Base-by-base conservation (phyloP, 2,797 vertebrate genomes). In the Hybognathus amarus region DNA sequence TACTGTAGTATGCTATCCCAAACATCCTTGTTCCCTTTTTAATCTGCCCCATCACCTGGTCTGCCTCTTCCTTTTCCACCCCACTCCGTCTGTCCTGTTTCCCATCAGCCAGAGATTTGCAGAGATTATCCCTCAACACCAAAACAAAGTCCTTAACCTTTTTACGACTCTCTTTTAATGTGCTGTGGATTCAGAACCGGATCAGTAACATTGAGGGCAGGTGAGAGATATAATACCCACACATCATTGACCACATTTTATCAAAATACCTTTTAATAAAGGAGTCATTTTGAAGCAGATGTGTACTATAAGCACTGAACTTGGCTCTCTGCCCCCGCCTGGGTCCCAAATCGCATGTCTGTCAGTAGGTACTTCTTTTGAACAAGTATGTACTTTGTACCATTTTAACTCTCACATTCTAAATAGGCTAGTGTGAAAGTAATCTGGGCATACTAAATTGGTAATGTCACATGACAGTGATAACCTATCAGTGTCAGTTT, bases 101-200 rank as follows among this genome's bases (percentile, higher is more conserved):
- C 45, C 66, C 33, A 36, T 87, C 63, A 52, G 88, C 84, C 87
- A 88, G 89, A 91, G 88, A 88, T 86, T 88, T 90, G 88, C 42
- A 8, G 11, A 83, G 68, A 73, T 70, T 77, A 85, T 50, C 59
- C 69, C 70, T 75, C 54, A 27, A 22, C 54, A 67, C 68, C 18
- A 9, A 50, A 67, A 45, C 2, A 75, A 70, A 11, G 87, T 38
- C 79, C 1, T 52, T 17, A 66, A 54, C 36, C 33, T 45, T 63
- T 30, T 85, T 52, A 54, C 3, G 30, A 50, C 68, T 77, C 36
- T 45, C 30, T 66, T 66, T 70, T 13, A 70, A 45, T 45, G 66
- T 64, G 76, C 40, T 50, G 42, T 15, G 27, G 56, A 64, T 66
- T 78, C 8, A 42, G 10, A 40, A 17, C 22, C 11, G 24, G 30